Conservation (phyloP, 2,113 vertebrate species). For the Dascyllus trimaculatus region DNA sequence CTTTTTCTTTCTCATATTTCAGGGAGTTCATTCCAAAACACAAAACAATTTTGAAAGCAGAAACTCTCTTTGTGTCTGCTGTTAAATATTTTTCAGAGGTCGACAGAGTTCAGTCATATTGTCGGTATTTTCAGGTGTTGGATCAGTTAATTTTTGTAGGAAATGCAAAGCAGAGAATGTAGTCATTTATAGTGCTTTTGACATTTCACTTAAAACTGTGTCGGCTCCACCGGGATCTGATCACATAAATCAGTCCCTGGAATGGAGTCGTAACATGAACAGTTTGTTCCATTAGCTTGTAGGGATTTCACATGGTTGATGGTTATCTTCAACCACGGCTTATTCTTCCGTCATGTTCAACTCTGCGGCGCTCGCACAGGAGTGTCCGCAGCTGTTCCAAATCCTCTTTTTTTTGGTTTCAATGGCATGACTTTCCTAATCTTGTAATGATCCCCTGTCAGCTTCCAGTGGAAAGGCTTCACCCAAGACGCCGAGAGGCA, state of each 20-base stretch:
- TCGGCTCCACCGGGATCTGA: slow-evolving; percentile 5
- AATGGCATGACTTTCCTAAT: slow-evolving; percentile 32
- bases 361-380: neutral
- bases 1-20: neutral
- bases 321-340: slow-evolving; percentile 31
- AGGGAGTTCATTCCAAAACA: neutral
- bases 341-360: slow-evolving; percentile 10
- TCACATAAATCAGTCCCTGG: slow-evolving; percentile 34
- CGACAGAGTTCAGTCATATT: neutral
- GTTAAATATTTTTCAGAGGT: neutral
- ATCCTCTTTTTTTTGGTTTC: slow-evolving; percentile 19
- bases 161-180: slow-evolving; percentile 3
- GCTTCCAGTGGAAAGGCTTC: slow-evolving; percentile 24
- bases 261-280: slow-evolving; percentile 22
- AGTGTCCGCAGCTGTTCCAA: slow-evolving; percentile 50
- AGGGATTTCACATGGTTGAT: slow-evolving; percentile 40
- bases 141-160: neutral
- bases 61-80: neutral
- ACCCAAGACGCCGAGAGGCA: slow-evolving; percentile 6
- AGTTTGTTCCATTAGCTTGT: slow-evolving; percentile 35
- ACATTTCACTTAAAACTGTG: slow-evolving; percentile 7
- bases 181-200: slow-evolving; percentile 6
- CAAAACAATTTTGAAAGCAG: neutral
- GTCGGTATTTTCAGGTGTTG: neutral
- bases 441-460: slow-evolving; percentile 49